Base-by-base conservation (phyloP, 2,113 vertebrate species). In the Neolamprologus caudopunctatus region DNA sequence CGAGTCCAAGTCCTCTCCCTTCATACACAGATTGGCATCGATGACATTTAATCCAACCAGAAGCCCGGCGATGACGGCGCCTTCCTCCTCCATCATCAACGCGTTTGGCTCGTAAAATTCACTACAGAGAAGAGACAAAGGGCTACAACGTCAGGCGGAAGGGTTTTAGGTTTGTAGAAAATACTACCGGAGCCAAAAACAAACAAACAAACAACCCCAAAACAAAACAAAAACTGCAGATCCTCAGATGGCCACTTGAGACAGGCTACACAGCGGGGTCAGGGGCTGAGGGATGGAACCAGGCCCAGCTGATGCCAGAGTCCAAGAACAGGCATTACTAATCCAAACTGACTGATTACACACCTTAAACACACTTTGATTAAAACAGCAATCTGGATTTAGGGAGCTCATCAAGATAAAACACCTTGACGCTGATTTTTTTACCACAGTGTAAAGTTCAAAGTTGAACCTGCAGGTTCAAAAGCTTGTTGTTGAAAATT, bases 1-100 rank as follows among this genome's bases (percentile, higher is more conserved):
- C 1, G 99, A 99, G 94, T 99, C 99, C 92, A 99, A 75, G 89
- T 99, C 99, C 94, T 99, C 99, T 85, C 99, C 99, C 88, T 99
- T 99, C 99, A 99, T 99, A 90, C 99, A 99, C 94, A 99, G 98
- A 93, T 99, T 99, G 11, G 98, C 99, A 90, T 99, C 99, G 0
- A 99, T 99, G 93, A 99, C 99, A 37, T 99, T 99, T 17, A 99
- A 94, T 35, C 99, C 99, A 3, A 99, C 99, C 1, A 99, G 95
- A 19, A 99, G 96, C 35, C 99, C 99, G 26, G 99, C 98, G 51
- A 99, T 99, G 85, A 99, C 98, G 0, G 98, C 98, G 28, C 99
- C 99, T 91, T 99, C 99, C 92, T 99, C 99, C 91, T 99, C 99
- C 99, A 99, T 99, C 98, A 99, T 99, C 94, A 99, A 90, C 0